A percentile compares a stretch with the other conserved stretches of the same genome.
These are phyloP conservation scores for Folsomia manolachei DNA, from an alignment of 2,888 invertebrate genomes.

Conservation along the genomic window DNA sequence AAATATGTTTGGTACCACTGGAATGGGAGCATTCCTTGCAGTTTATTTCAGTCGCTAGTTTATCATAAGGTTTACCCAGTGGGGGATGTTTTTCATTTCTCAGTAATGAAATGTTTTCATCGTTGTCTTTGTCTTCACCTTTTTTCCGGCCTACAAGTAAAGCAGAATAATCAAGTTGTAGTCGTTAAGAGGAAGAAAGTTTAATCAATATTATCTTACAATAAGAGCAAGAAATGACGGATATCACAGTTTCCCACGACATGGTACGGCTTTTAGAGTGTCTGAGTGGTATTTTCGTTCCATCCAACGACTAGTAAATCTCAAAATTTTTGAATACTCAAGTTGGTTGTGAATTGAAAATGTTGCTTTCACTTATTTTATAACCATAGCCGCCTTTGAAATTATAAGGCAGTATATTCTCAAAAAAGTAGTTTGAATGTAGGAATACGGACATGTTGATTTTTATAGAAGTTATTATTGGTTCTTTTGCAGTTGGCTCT, in stretches of 20 bases:
- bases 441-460: no score
- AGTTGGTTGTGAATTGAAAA: neutral
- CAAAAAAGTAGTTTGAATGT: no score
- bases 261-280: no score
- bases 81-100: neutral
- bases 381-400: neutral
- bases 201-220: conserved; percentile 7
- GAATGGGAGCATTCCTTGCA: no score
- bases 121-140: neutral
- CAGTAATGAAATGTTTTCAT: neutral
- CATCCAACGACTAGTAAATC: neutral
- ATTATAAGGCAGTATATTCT: no score
- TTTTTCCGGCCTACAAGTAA: neutral
- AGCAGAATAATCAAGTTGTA: no score
- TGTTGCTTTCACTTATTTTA: neutral
- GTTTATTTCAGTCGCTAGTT: no score
- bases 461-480: no score
- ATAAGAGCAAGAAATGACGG: neutral
- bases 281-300: no score
- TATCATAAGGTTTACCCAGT: neutral
- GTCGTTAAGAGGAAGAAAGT: no score
- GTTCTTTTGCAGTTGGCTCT: conserved; percentile 32
- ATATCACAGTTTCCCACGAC: neutral
- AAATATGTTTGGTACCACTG: no score
- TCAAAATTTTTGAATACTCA: neutral